Conservation (phyloP, 2,797 vertebrate species). For the Phaenicophaeus curvirostris region DNA sequence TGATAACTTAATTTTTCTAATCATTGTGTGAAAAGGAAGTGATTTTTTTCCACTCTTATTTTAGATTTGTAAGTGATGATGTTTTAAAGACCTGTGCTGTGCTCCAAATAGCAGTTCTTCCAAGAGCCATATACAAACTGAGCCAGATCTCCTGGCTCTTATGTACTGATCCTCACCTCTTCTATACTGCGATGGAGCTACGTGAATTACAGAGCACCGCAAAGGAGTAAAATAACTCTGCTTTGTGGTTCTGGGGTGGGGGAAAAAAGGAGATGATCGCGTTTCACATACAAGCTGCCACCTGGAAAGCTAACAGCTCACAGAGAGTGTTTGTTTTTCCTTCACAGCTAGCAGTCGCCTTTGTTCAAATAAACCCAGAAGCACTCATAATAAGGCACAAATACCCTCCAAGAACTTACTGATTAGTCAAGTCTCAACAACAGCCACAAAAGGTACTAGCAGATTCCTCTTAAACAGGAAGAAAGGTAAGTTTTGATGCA, state of each 20-base stretch:
- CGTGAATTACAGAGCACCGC: background rate
- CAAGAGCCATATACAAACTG: background rate
- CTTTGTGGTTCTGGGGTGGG: background rate
- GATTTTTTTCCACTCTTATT: background rate
- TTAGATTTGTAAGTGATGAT: background rate
- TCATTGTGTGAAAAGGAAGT: background rate
- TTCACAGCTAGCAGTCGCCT: background rate
- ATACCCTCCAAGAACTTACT: background rate
- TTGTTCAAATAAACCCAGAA: conserved; percentile 38
- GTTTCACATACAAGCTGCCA: background rate
- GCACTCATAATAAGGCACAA: background rate
- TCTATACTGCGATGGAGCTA: background rate
- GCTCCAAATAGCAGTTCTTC: background rate
- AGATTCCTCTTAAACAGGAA: background rate
- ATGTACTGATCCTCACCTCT: background rate
- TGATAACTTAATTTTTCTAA: background rate
- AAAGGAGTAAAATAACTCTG: background rate
- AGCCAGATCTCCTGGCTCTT: background rate
- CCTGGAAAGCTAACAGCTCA: background rate
- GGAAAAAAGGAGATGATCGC: background rate
- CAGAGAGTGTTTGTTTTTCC: background rate
- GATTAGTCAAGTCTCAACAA: background rate
- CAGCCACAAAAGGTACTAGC: background rate
- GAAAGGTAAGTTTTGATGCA: conserved; percentile 58
- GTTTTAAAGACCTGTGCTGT: background rate